Evolutionary conservation across 2,888 invertebrate species (phyloP), one percentile per base, ranked within the genome.

Genomic region (Cephus runcator): DNA sequence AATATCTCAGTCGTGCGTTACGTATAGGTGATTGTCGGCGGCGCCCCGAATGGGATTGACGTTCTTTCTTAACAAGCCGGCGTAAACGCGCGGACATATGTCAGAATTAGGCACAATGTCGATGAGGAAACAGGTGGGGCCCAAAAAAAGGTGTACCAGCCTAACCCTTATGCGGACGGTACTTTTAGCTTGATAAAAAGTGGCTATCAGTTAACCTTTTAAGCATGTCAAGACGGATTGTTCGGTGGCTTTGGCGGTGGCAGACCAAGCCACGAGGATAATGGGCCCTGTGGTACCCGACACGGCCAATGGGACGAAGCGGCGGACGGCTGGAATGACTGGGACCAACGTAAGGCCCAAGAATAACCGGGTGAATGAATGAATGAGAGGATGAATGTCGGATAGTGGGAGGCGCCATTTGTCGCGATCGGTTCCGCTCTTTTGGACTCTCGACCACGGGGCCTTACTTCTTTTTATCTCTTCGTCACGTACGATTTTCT

Each of bases 121-220:
- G 73, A 73, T 76, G 80, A 73, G 76, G 69, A 80, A 83, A 84
- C 83, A 84, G 84, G 83, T 84, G 84, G 81, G 33, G 71, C 33
- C 71, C 34, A 31, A 34, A 34, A 69, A 71, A 31, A 71, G 71
- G 71, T 71, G 71, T 31, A 71, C 15, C 71, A 34, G 33, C 56
- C 56, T 73, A 74, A 75, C 76, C 56, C 76, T 75, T 75, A 34
- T 68, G 69, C 68, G 73, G 75, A 77, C 71, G 75, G 77, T 69
- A 73, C 74, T 76, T 76, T 76, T 78, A 79, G 78, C 79, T 85
- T 87, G 87, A 88, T 85, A 87, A 89, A 86, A 87, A 85, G 82
- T 80, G 81, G 85, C 87, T 84, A 89, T 89, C 86, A 87, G 85
- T 90, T 87, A 87, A 83, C 83, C 87, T 87, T 88, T 87, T 84